Conservation (phyloP, 2,113 vertebrate genomes). For the Plecturocebus donacophilus region DNA sequence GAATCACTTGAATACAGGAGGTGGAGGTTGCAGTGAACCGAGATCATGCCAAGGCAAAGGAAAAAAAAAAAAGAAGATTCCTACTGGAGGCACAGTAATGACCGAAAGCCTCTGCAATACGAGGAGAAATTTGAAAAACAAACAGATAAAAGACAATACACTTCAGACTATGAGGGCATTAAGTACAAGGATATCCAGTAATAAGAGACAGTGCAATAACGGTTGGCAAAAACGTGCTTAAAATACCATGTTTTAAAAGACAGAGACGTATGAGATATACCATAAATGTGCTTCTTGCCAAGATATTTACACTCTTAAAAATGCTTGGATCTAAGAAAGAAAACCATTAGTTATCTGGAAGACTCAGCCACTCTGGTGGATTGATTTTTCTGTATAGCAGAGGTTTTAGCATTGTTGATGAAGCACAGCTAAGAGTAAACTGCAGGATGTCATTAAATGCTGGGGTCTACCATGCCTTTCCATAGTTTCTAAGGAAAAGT, state of each 20-base stretch:
- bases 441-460: neutral
- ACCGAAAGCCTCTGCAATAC: neutral
- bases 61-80: neutral
- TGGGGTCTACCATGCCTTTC: neutral
- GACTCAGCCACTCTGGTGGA: neutral
- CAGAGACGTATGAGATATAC: neutral
- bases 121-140: neutral
- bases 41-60: too few relatives aligned
- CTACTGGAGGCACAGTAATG: neutral
- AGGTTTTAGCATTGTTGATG: neutral
- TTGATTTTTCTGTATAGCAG: neutral
- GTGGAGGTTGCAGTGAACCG: too few relatives aligned
- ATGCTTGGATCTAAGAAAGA: neutral
- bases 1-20: too few relatives aligned
- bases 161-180: neutral
- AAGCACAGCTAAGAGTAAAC: neutral
- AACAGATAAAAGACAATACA: neutral
- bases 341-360: neutral
- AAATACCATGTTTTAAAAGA: neutral
- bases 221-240: neutral
- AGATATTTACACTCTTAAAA: neutral
- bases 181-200: neutral
- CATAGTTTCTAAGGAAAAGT: neutral
- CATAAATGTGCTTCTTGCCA: neutral
- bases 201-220: neutral